phyloP scores from a whole-genome alignment of 1,140 invertebrate species.

The Nomia melanderi region DNA sequence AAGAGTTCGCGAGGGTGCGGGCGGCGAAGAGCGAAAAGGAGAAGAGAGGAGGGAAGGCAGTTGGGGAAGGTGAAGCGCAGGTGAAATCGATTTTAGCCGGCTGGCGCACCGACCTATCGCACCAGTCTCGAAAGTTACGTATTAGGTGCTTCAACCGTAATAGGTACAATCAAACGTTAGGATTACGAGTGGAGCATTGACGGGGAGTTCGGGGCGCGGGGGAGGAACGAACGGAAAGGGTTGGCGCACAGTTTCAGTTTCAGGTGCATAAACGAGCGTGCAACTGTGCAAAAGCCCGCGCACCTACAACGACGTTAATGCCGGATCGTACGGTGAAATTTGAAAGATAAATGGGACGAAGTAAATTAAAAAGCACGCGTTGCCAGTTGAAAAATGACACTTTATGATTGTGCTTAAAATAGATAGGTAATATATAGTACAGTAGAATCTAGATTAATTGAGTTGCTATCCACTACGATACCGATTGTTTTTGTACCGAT shows the following conservation, averaged over 20 bases:
- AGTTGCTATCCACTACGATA: too few species aligned
- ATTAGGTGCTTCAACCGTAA: slow-evolving; percentile 71
- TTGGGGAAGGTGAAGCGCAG: slow-evolving; percentile 40
- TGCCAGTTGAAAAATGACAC: too few species aligned
- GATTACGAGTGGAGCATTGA: slow-evolving; percentile 63
- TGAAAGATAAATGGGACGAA: not conserved
- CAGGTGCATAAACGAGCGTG: slow-evolving; percentile 58
- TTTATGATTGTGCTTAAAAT: too few species aligned
- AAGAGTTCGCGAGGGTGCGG: slow-evolving; percentile 6
- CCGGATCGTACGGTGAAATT: not conserved
- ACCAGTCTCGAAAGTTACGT: slow-evolving; percentile 70
- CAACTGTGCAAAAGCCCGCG: slow-evolving; percentile 34
- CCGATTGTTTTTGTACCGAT: too few species aligned
- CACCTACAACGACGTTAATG: slow-evolving; percentile 15
- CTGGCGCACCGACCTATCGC: slow-evolving; percentile 48
- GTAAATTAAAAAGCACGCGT: not conserved
- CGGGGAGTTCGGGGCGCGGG: too few species aligned
- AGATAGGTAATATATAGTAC: too few species aligned
- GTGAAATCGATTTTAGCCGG: slow-evolving; percentile 64
- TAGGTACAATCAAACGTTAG: slow-evolving; percentile 75
- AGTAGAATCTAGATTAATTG: too few species aligned
- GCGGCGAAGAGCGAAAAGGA: not conserved
- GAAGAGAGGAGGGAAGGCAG: not conserved
- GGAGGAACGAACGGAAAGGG: slow-evolving; percentile 6
- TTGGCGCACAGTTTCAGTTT: slow-evolving; percentile 50